Evolutionary conservation across 2,888 invertebrate species (phyloP).

Genomic region (Spisula subtruncata): DNA sequence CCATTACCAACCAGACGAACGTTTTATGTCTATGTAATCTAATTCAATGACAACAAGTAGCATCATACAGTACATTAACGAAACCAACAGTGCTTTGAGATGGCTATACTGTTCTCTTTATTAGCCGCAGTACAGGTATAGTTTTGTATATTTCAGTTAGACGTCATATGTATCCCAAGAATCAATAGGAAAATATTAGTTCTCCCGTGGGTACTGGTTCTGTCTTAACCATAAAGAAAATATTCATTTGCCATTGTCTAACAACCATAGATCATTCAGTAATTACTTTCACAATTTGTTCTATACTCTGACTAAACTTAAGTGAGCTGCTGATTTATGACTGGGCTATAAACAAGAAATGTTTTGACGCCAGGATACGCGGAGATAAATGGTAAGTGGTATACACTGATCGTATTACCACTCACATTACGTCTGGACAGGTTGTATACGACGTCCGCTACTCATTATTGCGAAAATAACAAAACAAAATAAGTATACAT

Average conservation of each 20-base stretch:
- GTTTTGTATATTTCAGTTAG: not conserved
- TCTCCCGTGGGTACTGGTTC: not conserved
- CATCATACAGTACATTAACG: too few relatives aligned
- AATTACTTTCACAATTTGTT: not conserved
- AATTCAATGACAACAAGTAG: not conserved
- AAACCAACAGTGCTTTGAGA: not conserved
- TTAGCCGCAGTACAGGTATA: not conserved
- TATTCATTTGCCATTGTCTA: slow-evolving; percentile 15
- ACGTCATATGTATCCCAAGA: not conserved
- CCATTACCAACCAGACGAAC: not conserved
- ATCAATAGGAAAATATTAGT: not conserved
- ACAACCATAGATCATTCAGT: not conserved
- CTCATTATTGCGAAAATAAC: too few relatives aligned
- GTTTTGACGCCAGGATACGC: not conserved
- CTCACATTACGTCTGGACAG: too few relatives aligned
- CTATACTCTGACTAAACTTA: not conserved
- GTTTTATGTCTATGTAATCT: not conserved
- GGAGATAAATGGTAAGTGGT: too few relatives aligned
- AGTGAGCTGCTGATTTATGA: not conserved
- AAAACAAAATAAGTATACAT: too few relatives aligned
- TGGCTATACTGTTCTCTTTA: not conserved
- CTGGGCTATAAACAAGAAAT: not conserved
- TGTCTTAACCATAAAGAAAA: not conserved
- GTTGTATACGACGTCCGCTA: too few relatives aligned
- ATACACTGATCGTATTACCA: too few relatives aligned